Conservation (phyloP, 2,888 invertebrate genomes). For the Rugalucina vietnamica region DNA sequence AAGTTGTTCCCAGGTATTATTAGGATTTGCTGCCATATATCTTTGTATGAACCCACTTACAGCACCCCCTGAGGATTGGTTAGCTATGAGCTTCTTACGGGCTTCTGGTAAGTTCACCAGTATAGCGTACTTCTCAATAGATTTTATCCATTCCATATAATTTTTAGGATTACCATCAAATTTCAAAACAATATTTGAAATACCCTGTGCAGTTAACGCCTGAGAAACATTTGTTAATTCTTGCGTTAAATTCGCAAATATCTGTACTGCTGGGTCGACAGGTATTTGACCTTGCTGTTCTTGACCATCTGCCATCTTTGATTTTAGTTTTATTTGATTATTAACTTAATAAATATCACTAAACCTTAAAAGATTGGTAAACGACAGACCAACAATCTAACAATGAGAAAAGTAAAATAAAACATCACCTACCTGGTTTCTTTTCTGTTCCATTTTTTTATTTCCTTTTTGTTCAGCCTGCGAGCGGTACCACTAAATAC, state of each 20-base stretch:
- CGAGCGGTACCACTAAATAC: too few relatives aligned
- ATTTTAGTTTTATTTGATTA: not conserved
- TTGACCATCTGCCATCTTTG: not conserved
- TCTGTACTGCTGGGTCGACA: too few relatives aligned
- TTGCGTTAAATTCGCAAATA: not conserved
- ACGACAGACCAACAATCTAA: too few relatives aligned
- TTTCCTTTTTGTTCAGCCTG: too few relatives aligned
- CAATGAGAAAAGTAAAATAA: too few relatives aligned
- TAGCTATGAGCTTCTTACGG: not conserved
- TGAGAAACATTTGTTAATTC: not conserved
- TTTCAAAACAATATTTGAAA: not conserved
- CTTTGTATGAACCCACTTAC: not conserved
- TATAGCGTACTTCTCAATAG: not conserved
- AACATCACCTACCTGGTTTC: too few relatives aligned
- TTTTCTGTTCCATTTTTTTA: too few relatives aligned
- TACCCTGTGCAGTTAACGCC: not conserved
- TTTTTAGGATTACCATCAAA: not conserved
- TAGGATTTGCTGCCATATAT: not conserved
- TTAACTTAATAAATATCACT: too few relatives aligned
- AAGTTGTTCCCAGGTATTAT: not conserved
- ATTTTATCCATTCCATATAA: not conserved
- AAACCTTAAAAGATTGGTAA: too few relatives aligned
- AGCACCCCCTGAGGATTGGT: not conserved
- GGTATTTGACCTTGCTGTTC: not conserved
- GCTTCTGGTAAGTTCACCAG: not conserved